Base-by-base conservation (phyloP, 2,888 invertebrate species). In the Lochmaea crataegi region DNA sequence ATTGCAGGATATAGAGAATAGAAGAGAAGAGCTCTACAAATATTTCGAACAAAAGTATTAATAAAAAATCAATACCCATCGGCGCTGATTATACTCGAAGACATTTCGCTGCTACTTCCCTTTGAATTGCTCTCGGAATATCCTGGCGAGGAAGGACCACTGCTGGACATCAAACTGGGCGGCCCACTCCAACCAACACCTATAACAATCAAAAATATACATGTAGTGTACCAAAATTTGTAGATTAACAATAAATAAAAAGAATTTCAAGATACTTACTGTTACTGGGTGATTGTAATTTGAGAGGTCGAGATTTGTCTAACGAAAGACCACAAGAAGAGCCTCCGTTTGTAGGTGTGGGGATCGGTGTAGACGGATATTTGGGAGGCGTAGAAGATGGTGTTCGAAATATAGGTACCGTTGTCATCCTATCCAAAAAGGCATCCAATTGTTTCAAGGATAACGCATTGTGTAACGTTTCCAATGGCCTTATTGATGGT, bases 401-500 rank as follows among this genome's bases (percentile, higher is more conserved):
- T 45, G 94, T 93, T 80, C 92, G 90, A 80, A 92, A 92, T 78
- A 93, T 87, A 72, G 93, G 93, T 68, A 92, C 92, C 45, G 91
- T 89, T 16, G 95, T 94, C 90, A 97, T 95, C 81, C 93, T 92
- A 83, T 95, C 95, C 86, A 99, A 88, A 87, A 97, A 99, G 60
- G 88, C 89, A 86, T 98, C 98, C 82, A 99, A 89, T 86, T 98
- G 97, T 58, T 94, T 92, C 83, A 98, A 89, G 65, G 97, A 98
- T 79, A 99, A 89, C 64, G 97, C 96, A 88, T 99, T 99, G 90
- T 99, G 99, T 75, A 99, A 89, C 5, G 99, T 99, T 89, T 99
- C 99, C 86, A 99, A 88, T 1, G 98, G 98, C 45, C 98, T 93
- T 81, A 99, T 96, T 1, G 97, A 95, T 38, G 99, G 99, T 78